A percentile compares a stretch with the other conserved stretches of the same genome.
Conservation (phyloP, 2,797 vertebrate genomes). For the Pipistrellus nathusii region DNA sequence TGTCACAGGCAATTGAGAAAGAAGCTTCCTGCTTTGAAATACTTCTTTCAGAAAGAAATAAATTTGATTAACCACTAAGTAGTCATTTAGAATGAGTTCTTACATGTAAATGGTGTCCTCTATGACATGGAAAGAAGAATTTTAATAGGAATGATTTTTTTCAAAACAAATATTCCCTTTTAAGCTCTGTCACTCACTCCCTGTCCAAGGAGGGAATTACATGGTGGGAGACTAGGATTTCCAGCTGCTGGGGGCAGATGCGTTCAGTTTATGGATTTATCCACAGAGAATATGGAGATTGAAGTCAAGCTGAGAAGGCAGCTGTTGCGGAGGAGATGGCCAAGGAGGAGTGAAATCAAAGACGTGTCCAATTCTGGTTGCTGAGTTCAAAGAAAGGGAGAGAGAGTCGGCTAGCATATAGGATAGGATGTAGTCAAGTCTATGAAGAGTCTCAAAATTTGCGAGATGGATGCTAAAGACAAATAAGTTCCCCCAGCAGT, state of each 20-base stretch:
- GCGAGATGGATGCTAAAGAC: neutral
- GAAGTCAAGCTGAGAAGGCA: slow-evolving; percentile 73
- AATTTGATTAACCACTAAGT: neutral
- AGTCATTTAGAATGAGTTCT: slow-evolving; percentile 41
- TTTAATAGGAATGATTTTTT: slow-evolving; percentile 13
- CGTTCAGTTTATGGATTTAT: slow-evolving; percentile 59
- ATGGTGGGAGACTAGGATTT: slow-evolving; percentile 66
- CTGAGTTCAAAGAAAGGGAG: neutral
- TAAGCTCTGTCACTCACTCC: slow-evolving; percentile 12
- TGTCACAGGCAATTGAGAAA: neutral
- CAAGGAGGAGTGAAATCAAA: slow-evolving; percentile 48
- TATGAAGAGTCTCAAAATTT: neutral
- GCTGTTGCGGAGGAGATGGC: slow-evolving; percentile 64
- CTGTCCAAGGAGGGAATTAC: slow-evolving; percentile 21
- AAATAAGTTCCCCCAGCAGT: neutral
- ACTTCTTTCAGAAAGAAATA: neutral
- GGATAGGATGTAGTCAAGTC: neutral
- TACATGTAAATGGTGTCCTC: neutral
- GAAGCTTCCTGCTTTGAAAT: neutral
- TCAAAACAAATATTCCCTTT: slow-evolving; percentile 37
- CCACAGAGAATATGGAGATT: slow-evolving; percentile 42
- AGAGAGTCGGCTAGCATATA: neutral
- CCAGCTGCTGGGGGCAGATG: slow-evolving; percentile 75
- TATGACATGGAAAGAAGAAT: neutral
- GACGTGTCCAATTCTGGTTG: neutral